Conservation (phyloP, 2,797 vertebrate genomes). For the Acanthornis magna region DNA sequence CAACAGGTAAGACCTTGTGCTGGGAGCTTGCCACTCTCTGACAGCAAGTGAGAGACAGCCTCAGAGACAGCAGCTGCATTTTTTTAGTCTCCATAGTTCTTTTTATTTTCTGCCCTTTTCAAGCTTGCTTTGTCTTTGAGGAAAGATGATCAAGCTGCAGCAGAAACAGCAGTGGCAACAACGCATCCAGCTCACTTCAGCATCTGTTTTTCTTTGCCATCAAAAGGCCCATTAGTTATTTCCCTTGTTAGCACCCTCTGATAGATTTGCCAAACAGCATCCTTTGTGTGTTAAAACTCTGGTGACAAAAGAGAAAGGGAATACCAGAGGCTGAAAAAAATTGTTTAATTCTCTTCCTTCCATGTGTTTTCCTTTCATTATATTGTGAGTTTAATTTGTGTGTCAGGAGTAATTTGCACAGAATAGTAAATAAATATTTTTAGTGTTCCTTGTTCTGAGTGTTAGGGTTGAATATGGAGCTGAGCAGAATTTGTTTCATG, state of each 20-base stretch:
- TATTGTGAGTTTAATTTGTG: fast-evolving
- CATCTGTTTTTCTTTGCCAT: background rate
- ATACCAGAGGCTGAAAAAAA: background rate
- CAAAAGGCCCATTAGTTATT: background rate
- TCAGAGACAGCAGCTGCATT: background rate
- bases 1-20: background rate
- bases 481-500: background rate
- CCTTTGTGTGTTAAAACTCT: background rate
- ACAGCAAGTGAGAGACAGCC: background rate
- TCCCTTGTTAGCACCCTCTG: background rate
- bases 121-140: background rate
- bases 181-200: background rate
- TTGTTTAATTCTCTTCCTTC: background rate
- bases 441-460: background rate
- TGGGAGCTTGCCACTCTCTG: background rate
- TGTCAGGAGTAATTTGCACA: background rate
- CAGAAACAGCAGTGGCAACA: background rate
- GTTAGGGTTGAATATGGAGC: background rate
- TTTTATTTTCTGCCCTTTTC: background rate
- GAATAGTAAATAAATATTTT: background rate
- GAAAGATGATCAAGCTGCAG: background rate
- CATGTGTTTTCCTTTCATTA: background rate
- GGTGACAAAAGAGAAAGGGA: background rate
- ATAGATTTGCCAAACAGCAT: background rate
- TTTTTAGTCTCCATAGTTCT: background rate